These are phyloP conservation scores for Lontra canadensis DNA, from an alignment of 2,113 vertebrate species.

Conservation along the genomic window DNA sequence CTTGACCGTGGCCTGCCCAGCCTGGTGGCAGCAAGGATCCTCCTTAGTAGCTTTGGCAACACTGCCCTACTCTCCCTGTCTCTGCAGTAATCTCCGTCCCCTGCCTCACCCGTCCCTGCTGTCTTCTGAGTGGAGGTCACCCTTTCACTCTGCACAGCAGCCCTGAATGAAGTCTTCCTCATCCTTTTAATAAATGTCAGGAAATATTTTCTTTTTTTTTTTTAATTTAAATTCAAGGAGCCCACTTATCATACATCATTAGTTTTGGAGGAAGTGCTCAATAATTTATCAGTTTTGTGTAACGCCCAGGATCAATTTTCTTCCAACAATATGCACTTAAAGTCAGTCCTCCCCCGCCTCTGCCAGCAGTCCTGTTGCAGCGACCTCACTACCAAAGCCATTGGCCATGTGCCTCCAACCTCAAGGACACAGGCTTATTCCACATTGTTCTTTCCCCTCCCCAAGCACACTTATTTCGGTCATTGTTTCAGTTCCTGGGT, in stretches of 20 bases:
- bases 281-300: not conserved
- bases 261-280: not conserved
- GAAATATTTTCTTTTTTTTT: not conserved
- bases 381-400: not conserved
- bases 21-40: accelerated
- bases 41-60: accelerated
- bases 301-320: not conserved
- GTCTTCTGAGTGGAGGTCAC: accelerated
- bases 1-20: not conserved
- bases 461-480: not conserved
- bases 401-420: accelerated
- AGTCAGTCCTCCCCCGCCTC: not conserved
- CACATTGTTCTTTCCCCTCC: not conserved
- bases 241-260: not conserved
- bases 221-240: not conserved
- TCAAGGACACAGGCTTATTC: not conserved
- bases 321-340: not conserved
- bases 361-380: accelerated
- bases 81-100: not conserved
- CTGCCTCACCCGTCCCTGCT: too few species aligned
- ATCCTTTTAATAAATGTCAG: not conserved
- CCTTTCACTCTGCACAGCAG: not conserved
- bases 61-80: accelerated
- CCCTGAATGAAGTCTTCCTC: not conserved
- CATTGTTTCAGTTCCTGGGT: not conserved